These are phyloP conservation scores for Taenioides sp. DNA, from an alignment of 2,797 vertebrate genomes.

Conservation along the genomic window DNA sequence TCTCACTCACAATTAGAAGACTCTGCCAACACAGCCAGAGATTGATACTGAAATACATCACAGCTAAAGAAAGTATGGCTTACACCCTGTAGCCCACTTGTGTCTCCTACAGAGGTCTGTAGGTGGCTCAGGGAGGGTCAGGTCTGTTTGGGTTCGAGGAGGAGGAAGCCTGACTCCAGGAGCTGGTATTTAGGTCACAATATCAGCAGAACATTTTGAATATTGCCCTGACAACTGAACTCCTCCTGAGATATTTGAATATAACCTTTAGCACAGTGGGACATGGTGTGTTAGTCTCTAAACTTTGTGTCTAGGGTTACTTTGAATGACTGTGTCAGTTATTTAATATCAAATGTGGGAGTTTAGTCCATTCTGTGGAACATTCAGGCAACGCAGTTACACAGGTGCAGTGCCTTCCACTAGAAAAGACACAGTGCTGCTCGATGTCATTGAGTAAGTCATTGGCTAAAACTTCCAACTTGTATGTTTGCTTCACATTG, in stretches of 20 bases:
- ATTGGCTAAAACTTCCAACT: no score
- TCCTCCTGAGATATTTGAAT: constrained; percentile 1
- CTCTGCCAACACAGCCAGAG: no score
- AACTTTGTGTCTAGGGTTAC: background rate
- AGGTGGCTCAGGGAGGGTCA: background rate
- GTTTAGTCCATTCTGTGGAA: background rate
- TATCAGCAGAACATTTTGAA: constrained; percentile 2
- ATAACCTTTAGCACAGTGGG: background rate
- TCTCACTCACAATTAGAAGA: no score
- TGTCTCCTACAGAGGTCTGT: background rate
- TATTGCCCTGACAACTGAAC: background rate
- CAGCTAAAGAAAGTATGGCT: no score
- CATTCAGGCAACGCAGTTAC: background rate
- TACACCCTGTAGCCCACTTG: no score
- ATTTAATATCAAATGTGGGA: background rate
- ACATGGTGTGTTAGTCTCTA: background rate
- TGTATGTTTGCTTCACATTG: no score
- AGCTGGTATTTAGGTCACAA: constrained; percentile 1
- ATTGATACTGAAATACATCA: no score
- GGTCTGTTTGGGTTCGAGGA: background rate
- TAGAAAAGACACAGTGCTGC: no score
- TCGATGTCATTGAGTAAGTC: no score
- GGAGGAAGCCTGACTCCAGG: background rate
- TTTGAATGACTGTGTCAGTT: background rate
- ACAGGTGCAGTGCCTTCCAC: background rate